Conservation (phyloP, 2,113 vertebrate genomes). For the Mionectes macconnelli region DNA sequence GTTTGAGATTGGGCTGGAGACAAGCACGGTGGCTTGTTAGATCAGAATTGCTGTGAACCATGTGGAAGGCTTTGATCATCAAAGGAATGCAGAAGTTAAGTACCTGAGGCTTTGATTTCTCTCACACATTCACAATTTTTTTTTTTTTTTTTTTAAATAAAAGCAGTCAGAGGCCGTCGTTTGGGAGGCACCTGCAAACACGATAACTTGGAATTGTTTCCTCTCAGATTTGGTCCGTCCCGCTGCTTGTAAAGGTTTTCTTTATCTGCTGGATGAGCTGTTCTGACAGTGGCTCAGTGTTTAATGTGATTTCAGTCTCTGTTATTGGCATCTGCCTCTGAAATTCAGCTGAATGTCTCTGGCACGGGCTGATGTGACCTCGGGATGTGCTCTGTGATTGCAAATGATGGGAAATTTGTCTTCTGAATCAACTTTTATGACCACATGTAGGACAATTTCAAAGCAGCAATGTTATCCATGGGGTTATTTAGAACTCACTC, state of each 20-base stretch:
- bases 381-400: neutral
- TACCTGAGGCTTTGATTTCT: neutral
- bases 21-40: neutral
- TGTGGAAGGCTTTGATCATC: neutral
- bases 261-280: neutral
- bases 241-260: neutral
- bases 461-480: neutral
- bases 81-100: neutral
- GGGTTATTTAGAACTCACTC: neutral
- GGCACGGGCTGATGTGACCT: neutral
- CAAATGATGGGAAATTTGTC: neutral
- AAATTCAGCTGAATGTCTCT: neutral
- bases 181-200: neutral
- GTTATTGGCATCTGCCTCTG: slow-evolving; percentile 18
- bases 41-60: neutral
- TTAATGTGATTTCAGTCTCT: neutral
- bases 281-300: neutral
- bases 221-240: neutral
- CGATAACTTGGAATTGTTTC: neutral
- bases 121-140: neutral
- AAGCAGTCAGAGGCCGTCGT: neutral
- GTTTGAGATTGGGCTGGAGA: neutral
- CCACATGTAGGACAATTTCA: neutral
- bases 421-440: slow-evolving; percentile 2
- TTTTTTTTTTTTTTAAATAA: neutral